Base-by-base conservation (phyloP, 1,140 invertebrate genomes). In the Orchestia grillus region DNA sequence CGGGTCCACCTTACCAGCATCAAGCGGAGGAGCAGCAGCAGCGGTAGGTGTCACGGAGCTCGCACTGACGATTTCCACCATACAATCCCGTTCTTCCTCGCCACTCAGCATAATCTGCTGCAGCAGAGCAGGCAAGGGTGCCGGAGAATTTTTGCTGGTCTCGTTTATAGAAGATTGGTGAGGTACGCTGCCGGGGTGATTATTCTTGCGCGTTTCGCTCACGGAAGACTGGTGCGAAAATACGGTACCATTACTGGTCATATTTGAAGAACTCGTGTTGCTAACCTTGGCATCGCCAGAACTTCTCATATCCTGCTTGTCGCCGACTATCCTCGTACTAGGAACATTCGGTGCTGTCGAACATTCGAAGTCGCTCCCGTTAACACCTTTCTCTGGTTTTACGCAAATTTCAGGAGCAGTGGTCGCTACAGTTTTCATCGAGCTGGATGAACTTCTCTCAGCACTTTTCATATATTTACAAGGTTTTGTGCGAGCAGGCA, bases 51-150 rank as follows among this genome's bases (percentile, higher is more conserved):
- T 19, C 41, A 90, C n/a, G 4, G 88, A 90, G 28, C 88, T 90
- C 15, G 92, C 92, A n/a, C 41, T 94, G 3, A 94, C 92, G 92
- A 94, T 94, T 47, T 94, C 92, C 92, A 94, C 92, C 92, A 94
- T 94, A 94, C 92, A 42, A 40, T 94, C 44, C 43, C 40, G 92
- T n/a, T 94, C 43, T 19, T 94, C 92, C 92, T 94, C 43, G 40
- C 44, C 92, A 44, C 92, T 94, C 19, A 47, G 92, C 92, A 94
- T 94, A 6, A 94, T 94, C 44, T 94, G 43, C 44, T 94, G 92
- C 92, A 94, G 92, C 92, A 94, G 44, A n/a, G 43, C 92, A 40
- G 92, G 92, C 36, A 94, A 47, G 0, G 92, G 41, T 40, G 92
- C 43, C 19, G 43, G 4, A 28, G 43, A 91, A 44, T 44, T 94